phyloP scores from a whole-genome alignment of 2,888 invertebrate species.

The Amblyjoppa fuscipennis region DNA sequence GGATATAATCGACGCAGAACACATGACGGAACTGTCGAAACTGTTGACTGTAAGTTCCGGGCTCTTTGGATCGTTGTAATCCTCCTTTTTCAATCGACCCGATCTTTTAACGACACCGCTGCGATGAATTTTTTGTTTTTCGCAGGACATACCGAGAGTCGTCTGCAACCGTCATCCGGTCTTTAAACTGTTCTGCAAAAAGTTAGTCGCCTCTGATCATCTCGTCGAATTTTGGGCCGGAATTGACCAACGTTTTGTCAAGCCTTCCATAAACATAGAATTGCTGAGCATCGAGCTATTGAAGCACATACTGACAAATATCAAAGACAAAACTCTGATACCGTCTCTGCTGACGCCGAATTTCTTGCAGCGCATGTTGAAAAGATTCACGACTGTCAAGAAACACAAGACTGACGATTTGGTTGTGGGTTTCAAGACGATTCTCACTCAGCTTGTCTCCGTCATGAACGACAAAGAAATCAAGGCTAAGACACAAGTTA shows the following conservation, averaged over 20 bases:
- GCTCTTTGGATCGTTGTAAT: not conserved
- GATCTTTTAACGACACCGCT: not conserved
- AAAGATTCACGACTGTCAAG: slow-evolving; percentile 88
- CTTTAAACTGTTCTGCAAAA: slow-evolving; percentile 87
- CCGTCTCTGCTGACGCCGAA: slow-evolving; percentile 88
- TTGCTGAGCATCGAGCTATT: slow-evolving; percentile 88
- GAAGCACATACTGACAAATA: slow-evolving; percentile 86
- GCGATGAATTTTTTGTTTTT: slow-evolving; percentile 68
- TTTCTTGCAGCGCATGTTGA: slow-evolving; percentile 89
- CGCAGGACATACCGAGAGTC: slow-evolving; percentile 88
- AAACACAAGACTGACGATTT: slow-evolving; percentile 88
- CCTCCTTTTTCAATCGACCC: not conserved
- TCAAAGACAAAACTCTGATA: slow-evolving; percentile 86
- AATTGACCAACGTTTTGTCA: slow-evolving; percentile 85
- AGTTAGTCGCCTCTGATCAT: slow-evolving; percentile 86
- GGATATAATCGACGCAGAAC: slow-evolving; percentile 87
- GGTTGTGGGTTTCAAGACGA: slow-evolving; percentile 87
- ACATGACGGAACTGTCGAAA: slow-evolving; percentile 87
- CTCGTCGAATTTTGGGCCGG: slow-evolving; percentile 87
- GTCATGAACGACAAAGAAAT: slow-evolving; percentile 86
- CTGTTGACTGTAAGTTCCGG: slow-evolving; percentile 88
- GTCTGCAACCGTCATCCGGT: slow-evolving; percentile 88
- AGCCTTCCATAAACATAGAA: slow-evolving; percentile 88
- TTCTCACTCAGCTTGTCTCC: slow-evolving; percentile 86
- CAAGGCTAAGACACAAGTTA: slow-evolving; percentile 86